phyloP scores from a whole-genome alignment of 2,113 vertebrate species.

The Progne subis region DNA sequence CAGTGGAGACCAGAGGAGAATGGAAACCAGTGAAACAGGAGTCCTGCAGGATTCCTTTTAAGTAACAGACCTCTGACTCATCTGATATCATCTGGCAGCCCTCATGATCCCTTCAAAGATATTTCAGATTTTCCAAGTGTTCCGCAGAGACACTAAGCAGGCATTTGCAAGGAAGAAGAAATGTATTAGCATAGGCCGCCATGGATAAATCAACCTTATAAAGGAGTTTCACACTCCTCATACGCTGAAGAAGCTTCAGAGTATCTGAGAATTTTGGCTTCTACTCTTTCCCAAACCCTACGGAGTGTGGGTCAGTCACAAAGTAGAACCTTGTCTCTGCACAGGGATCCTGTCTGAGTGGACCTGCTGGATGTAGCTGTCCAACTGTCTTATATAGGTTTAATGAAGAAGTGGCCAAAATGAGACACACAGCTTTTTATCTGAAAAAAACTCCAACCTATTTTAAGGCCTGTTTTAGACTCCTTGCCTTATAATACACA shows the following conservation, averaged over 20 bases:
- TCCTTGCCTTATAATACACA: not conserved
- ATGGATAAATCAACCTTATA: not conserved
- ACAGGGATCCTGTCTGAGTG: not conserved
- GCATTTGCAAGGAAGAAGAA: not conserved
- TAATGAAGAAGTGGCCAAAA: not conserved
- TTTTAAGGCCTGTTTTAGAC: not conserved
- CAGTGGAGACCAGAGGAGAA: constrained; percentile 65
- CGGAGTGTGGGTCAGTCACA: not conserved
- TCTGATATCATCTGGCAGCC: constrained; percentile 49
- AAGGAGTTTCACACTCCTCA: not conserved
- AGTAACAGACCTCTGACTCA: constrained; percentile 61
- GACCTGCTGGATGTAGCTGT: not conserved
- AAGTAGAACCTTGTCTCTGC: not conserved
- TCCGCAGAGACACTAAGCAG: constrained; percentile 24
- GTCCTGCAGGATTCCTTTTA: constrained; percentile 57
- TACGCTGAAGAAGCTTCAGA: not conserved
- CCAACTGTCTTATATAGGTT: not conserved
- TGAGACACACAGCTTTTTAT: not conserved
- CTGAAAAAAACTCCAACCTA: not conserved
- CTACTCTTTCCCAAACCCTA: not conserved
- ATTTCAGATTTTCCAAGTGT: constrained; percentile 29
- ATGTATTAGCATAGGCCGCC: not conserved
- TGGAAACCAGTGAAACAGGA: constrained; percentile 55
- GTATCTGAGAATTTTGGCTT: not conserved
- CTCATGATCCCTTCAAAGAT: constrained; percentile 2